These are phyloP conservation scores for Aporophyla lueneburgensis DNA, from an alignment of 2,888 invertebrate species.

Conservation along the genomic window DNA sequence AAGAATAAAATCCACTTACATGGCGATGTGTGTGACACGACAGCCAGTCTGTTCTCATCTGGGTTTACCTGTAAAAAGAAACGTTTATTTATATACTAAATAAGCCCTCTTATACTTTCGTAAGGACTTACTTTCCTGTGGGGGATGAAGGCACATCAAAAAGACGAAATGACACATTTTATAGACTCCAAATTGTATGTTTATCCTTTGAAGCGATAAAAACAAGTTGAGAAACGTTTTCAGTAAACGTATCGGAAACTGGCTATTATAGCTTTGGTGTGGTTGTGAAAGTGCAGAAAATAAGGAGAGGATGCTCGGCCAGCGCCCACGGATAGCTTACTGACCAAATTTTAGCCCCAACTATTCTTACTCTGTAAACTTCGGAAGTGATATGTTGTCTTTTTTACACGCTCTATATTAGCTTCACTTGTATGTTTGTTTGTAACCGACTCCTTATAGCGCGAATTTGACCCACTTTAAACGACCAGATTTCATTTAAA, in stretches of 20 bases:
- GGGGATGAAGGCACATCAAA: conserved; percentile 51
- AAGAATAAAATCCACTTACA: conserved; percentile 80
- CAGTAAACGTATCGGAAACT: conserved; percentile 25
- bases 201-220: conserved; percentile 36
- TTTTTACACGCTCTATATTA: no score
- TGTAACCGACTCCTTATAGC: no score
- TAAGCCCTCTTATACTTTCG: conserved; percentile 55
- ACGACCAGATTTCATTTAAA: no score
- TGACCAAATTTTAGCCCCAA: conserved; percentile 52
- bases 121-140: conserved; percentile 35
- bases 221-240: conserved; percentile 22
- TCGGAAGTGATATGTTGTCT: conserved; percentile 21
- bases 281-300: conserved; percentile 38
- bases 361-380: conserved; percentile 24
- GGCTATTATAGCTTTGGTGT: conserved; percentile 7
- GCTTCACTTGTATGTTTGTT: no score
- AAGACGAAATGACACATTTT: conserved; percentile 36
- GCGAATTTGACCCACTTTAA: no score
- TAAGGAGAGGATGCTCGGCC: conserved; percentile 34
- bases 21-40: conserved; percentile 86
- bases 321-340: conserved; percentile 9
- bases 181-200: conserved; percentile 50
- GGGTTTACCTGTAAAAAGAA: conserved; percentile 84
- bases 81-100: conserved; percentile 56
- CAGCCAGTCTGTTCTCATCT: conserved; percentile 85